Evolutionary conservation across 2,888 invertebrate species (phyloP), one percentile per base, ranked within the genome.

Genomic region (Dynastes grantii): DNA sequence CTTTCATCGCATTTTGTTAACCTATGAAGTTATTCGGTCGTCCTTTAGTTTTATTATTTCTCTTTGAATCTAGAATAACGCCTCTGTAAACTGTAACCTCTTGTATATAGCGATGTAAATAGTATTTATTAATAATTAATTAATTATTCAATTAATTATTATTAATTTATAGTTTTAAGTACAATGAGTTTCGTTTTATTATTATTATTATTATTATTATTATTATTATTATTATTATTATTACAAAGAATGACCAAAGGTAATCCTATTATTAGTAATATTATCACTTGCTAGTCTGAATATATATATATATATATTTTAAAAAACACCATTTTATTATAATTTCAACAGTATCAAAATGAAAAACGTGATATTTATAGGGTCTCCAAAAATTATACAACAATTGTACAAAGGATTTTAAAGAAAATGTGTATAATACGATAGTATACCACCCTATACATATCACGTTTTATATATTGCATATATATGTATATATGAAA

Each of bases 51-150:
- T 83, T 83, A 81, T 83, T 49, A 11, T 68, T 83, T 68, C n/a
- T 65, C 16, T 84, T 82, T 81, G 75, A 77, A 63, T 8, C 55
- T 58, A 58, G 55, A 67, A 70, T 67, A 53, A 79, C 82, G 86
- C 87, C 87, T 85, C 86, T 88, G 88, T 89, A 88, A 88, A 88
- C 88, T 89, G 88, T 87, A 85, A 85, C 86, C 76, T 29, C 49
- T 32, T 80, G 79, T 79, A 78, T 67, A 79, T 77, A 80, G 55
- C 63, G 76, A 75, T 82, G 82, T 82, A 82, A 45, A 82, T 81
- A 82, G 80, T 78, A 81, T 80, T 80, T 82, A 82, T 82, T 78
- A 77, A 40, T 68, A 71, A 71, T 76, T 77, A 76, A 81, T 80
- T 73, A 85, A 84, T 85, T 78, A 80, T 61, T 71, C 77, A 79